A percentile compares a stretch with the other conserved stretches of the same genome.
Conservation (phyloP, 2,888 invertebrate species). For the Andricus quercusramuli region DNA sequence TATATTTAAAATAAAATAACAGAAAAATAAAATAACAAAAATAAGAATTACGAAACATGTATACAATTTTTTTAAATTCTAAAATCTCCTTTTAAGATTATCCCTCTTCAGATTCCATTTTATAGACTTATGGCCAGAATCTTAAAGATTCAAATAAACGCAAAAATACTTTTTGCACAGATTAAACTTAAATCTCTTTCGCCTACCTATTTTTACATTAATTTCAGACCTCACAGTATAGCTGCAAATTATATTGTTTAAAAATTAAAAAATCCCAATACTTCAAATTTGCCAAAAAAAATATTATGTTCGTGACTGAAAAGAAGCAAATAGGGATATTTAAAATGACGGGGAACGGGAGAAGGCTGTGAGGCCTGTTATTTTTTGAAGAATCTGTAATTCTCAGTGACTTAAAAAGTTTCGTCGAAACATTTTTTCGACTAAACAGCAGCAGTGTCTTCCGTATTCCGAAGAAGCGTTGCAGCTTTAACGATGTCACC, state of each 20-base stretch:
- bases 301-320: too few relatives aligned
- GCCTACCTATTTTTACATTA: neutral
- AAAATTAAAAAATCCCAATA: neutral
- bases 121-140: neutral
- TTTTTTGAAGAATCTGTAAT: neutral
- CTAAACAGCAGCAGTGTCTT: conserved; percentile 74
- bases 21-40: neutral
- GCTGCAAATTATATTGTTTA: neutral
- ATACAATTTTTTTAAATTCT: neutral
- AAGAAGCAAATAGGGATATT: too few relatives aligned
- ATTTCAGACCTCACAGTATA: neutral
- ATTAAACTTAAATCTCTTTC: neutral
- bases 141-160: conserved; percentile 1
- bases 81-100: neutral
- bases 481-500: conserved; percentile 76
- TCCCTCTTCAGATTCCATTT: neutral
- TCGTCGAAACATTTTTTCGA: neutral
- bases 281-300: neutral
- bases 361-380: neutral
- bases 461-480: conserved; percentile 72
- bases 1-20: neutral
- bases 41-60: neutral
- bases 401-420: neutral
- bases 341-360: too few relatives aligned
- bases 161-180: conserved; percentile 3